Percentiles rank a stretch among this genome's conserved stretches.
Evolutionary conservation across 1,140 invertebrate genomes (phyloP).

Genomic region (Cheumatopsyche charites): DNA sequence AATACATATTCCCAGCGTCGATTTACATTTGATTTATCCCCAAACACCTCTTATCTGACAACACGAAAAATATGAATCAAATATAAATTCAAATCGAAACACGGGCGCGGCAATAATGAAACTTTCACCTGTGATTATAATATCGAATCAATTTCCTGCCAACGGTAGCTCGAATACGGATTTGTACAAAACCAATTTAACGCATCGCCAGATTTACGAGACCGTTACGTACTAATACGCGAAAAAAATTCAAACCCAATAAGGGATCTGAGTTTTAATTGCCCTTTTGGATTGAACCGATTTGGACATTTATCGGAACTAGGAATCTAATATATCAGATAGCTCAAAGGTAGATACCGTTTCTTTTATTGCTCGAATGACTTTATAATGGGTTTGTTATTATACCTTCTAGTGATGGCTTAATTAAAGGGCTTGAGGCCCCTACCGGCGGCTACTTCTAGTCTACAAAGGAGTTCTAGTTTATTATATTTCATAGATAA

Average conservation of each 20-base stretch:
- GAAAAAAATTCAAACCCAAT: background rate
- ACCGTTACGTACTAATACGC: background rate
- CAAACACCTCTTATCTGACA: no score
- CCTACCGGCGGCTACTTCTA: background rate
- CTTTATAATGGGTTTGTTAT: slow-evolving; percentile 32
- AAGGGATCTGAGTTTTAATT: background rate
- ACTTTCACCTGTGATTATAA: slow-evolving; percentile 15
- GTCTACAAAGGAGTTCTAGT: background rate
- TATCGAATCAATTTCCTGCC: slow-evolving; percentile 19
- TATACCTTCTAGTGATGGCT: slow-evolving; percentile 29
- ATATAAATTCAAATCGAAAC: no score
- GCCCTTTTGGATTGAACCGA: background rate
- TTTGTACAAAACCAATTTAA: slow-evolving; percentile 22
- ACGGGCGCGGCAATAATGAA: background rate
- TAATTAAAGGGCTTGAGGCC: slow-evolving; percentile 14
- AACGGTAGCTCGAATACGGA: background rate
- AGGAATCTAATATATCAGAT: slow-evolving; percentile 4
- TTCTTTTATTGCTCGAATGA: slow-evolving; percentile 32
- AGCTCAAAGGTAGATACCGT: slow-evolving; percentile 4
- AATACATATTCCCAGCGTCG: background rate
- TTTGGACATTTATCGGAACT: no score
- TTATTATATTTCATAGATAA: background rate
- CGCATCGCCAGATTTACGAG: background rate
- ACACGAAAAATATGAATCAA: no score
- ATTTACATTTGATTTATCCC: slow-evolving; percentile 14